phyloP scores from a whole-genome alignment of 2,888 invertebrate species.

The Elegia similella region DNA sequence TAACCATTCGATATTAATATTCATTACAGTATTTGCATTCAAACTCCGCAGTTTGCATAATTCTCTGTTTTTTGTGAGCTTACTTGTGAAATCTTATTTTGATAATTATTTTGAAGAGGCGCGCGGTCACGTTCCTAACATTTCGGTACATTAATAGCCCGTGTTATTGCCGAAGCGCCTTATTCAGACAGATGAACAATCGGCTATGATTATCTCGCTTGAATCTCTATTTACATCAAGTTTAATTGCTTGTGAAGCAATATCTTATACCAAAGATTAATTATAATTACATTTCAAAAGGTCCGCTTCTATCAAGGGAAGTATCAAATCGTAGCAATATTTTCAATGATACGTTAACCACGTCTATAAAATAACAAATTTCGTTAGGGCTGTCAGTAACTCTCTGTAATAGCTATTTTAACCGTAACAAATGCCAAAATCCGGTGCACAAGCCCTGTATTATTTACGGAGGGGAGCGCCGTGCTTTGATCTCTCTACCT shows the following conservation, averaged over 20 bases:
- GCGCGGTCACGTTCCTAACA: slow-evolving; percentile 26
- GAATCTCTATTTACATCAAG: slow-evolving; percentile 2
- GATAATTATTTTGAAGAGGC: slow-evolving; percentile 36
- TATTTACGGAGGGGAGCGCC: slow-evolving; percentile 65
- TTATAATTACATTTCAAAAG: not conserved
- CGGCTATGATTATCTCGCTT: not conserved
- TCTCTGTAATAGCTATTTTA: slow-evolving; percentile 24
- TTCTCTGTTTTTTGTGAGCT: slow-evolving; percentile 40
- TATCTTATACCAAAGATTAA: slow-evolving; percentile 1
- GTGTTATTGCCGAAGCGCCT: slow-evolving; percentile 17
- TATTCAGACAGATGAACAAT: slow-evolving; percentile 7
- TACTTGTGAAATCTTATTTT: slow-evolving; percentile 34
- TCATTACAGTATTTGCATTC: slow-evolving; percentile 38
- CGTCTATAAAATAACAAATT: slow-evolving; percentile 2
- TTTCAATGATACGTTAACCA: slow-evolving; percentile 6
- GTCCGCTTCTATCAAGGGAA: not conserved
- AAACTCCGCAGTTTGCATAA: slow-evolving; percentile 38
- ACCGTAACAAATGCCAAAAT: slow-evolving; percentile 48
- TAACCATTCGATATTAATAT: slow-evolving; percentile 30
- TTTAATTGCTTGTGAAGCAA: slow-evolving; percentile 5
- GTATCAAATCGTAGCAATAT: not conserved
- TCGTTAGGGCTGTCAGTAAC: slow-evolving; percentile 15
- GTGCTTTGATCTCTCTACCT: slow-evolving; percentile 68
- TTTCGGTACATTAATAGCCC: slow-evolving; percentile 19
- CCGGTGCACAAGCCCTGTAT: slow-evolving; percentile 52